Evolutionary conservation across 2,888 invertebrate genomes (phyloP).

Genomic region (Volucella zonaria): DNA sequence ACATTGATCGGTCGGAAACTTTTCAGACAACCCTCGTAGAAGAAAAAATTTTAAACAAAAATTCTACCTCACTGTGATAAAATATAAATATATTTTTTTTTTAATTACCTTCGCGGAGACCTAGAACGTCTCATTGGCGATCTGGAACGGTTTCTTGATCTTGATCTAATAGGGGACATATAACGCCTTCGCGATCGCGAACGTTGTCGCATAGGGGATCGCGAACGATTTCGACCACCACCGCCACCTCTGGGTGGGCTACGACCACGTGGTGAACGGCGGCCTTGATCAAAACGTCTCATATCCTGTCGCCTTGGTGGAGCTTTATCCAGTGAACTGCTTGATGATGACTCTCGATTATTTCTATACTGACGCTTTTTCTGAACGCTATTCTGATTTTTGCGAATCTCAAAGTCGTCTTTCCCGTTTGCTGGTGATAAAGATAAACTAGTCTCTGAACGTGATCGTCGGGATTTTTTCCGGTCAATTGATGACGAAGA

Average conservation of each 20-base stretch:
- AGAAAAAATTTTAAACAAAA: neutral
- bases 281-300: conserved; percentile 76
- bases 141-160: conserved; percentile 80
- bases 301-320: conserved; percentile 73
- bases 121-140: conserved; percentile 81
- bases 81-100: neutral
- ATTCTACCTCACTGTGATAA: neutral
- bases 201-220: conserved; percentile 76
- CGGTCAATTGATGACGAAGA: conserved; percentile 79
- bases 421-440: conserved; percentile 82
- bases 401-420: conserved; percentile 87
- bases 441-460: conserved; percentile 80
- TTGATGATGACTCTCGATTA: conserved; percentile 91
- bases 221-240: conserved; percentile 65
- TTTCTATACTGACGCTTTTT: conserved; percentile 95
- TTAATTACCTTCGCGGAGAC: conserved; percentile 80
- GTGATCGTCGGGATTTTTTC: conserved; percentile 81
- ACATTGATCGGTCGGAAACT: no score
- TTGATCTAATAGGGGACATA: conserved; percentile 79
- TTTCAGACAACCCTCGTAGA: no score
- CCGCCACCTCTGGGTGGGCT: conserved; percentile 76
- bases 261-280: conserved; percentile 76
- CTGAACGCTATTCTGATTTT: conserved; percentile 92
- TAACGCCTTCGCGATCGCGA: conserved; percentile 80
- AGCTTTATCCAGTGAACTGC: conserved; percentile 82